Conservation (phyloP, 1,140 invertebrate genomes). For the Cotesia typhae region DNA sequence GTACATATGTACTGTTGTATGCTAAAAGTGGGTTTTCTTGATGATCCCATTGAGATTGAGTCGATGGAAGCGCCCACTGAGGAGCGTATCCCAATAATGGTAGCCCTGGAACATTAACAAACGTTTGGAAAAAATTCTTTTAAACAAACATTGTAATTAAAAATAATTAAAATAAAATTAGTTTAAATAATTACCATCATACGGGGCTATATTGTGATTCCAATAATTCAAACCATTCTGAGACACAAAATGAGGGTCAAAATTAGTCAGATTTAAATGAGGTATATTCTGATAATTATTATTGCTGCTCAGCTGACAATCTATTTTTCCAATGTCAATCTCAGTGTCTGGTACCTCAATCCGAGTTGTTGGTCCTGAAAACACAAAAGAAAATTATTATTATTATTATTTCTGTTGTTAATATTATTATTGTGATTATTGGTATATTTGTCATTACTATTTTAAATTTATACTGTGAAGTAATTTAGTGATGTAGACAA, state of each 20-base stretch:
- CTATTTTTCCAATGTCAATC: constrained; percentile 20
- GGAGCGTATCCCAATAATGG: constrained; percentile 53
- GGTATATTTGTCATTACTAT: too few relatives aligned
- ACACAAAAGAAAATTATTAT: neutral
- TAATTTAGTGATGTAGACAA: too few relatives aligned
- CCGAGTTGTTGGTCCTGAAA: constrained; percentile 30
- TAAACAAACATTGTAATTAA: constrained; percentile 16
- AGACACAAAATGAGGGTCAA: constrained; percentile 32
- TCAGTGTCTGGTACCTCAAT: constrained; percentile 10
- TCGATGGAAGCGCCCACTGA: constrained; percentile 56
- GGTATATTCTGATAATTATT: constrained; percentile 4
- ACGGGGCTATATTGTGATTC: constrained; percentile 44
- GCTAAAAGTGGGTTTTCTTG: constrained; percentile 52
- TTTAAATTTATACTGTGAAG: too few relatives aligned
- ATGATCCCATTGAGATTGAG: constrained; percentile 49
- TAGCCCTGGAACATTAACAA: constrained; percentile 48
- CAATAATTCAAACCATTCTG: constrained; percentile 50
- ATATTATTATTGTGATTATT: too few relatives aligned
- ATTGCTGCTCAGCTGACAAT: neutral
- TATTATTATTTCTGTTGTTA: too few relatives aligned
- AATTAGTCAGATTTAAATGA: neutral
- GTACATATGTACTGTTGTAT: constrained; percentile 38
- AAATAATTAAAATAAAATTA: neutral
- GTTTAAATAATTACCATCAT: too few relatives aligned
- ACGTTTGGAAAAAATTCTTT: neutral